Percentiles rank a stretch among this genome's conserved stretches.
phyloP scores from a whole-genome alignment of 2,113 vertebrate genomes.

The Rhinolophus sinicus region DNA sequence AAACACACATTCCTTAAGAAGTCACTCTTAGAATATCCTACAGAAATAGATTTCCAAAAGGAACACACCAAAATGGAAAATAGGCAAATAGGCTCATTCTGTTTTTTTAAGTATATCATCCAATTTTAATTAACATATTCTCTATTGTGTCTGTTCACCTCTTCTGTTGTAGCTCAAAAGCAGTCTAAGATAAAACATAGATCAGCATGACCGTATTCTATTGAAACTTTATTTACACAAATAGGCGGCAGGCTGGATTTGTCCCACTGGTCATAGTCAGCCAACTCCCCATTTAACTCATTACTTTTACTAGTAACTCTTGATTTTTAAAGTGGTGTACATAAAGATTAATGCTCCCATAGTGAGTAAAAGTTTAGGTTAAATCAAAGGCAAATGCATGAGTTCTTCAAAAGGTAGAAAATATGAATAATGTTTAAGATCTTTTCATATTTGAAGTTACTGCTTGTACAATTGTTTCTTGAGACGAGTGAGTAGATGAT shows the following conservation, averaged over 20 bases:
- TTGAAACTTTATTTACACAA: not conserved
- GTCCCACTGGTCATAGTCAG: not conserved
- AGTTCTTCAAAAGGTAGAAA: conserved; percentile 1
- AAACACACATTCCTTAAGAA: not conserved
- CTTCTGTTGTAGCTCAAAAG: not conserved
- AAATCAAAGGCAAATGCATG: not conserved
- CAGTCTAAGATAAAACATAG: not conserved
- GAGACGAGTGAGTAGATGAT: not conserved
- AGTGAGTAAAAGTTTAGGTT: not conserved
- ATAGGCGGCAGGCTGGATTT: not conserved
- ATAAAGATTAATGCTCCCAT: not conserved
- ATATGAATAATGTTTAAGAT: not conserved
- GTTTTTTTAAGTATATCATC: not conserved
- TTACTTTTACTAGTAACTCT: not conserved
- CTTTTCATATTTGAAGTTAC: not conserved
- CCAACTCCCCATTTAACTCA: not conserved
- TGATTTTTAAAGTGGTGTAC: not conserved
- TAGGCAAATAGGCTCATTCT: not conserved
- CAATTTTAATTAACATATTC: not conserved
- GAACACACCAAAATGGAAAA: not conserved
- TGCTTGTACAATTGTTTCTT: not conserved
- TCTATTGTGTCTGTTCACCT: not conserved
- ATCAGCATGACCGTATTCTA: not conserved
- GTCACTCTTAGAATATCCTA: not conserved
- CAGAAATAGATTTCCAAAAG: not conserved